These are phyloP conservation scores for Silurus lanzhouensis DNA, from an alignment of 2,797 vertebrate genomes.

Conservation along the genomic window DNA sequence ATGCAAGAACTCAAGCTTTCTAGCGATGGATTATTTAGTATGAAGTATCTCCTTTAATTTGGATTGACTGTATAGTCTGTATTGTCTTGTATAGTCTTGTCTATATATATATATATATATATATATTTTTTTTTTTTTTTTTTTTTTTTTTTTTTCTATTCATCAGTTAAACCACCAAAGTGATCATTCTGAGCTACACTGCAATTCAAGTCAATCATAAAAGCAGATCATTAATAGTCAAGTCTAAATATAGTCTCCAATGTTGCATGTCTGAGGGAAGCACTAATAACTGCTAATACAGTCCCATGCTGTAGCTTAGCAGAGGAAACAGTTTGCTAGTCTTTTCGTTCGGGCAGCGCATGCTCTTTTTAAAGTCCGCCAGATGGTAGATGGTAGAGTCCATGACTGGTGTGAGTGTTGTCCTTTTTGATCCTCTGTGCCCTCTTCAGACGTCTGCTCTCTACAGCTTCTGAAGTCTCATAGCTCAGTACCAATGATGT, in stretches of 20 bases:
- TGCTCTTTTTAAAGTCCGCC: neutral
- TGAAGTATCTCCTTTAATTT: neutral
- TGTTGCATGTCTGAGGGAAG: neutral
- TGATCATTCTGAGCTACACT: too few species aligned
- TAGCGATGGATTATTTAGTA: neutral
- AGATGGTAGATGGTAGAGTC: slow-evolving; percentile 6
- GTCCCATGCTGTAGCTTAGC: neutral
- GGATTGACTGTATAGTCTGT: too few species aligned
- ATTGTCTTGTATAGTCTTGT: too few species aligned
- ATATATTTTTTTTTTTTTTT: too few species aligned
- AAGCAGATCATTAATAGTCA: neutral
- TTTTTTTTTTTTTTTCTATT: too few species aligned
- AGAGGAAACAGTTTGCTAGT: slow-evolving; percentile 3
- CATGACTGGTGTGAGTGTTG: neutral
- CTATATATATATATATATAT: too few species aligned
- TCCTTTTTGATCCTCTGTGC: slow-evolving; percentile 6
- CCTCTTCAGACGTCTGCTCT: neutral
- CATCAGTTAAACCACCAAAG: too few species aligned
- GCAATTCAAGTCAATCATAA: neutral
- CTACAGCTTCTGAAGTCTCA: neutral
- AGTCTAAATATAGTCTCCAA: neutral
- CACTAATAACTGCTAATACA: neutral
- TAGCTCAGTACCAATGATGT: neutral
- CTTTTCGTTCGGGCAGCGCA: neutral
- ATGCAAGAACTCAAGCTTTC: neutral